Evolutionary conservation across 2,113 vertebrate species (phyloP).

Genomic region (Gallinago media): DNA sequence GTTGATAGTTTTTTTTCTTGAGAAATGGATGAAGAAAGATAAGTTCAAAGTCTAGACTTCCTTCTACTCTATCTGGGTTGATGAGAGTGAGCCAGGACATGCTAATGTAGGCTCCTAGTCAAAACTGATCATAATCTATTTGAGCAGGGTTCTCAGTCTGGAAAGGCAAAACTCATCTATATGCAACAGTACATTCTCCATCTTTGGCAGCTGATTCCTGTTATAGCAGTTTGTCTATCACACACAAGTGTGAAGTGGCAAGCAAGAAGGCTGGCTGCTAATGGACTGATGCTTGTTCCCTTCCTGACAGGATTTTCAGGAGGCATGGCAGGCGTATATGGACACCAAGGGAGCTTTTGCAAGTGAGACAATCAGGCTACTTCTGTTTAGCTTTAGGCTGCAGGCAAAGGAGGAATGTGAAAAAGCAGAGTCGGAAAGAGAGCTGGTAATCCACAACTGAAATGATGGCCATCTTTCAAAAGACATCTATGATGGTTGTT

Average conservation of each 20-base stretch:
- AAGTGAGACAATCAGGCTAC: not conserved
- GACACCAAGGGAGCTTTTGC: not conserved
- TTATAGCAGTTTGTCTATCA: conserved; percentile 47
- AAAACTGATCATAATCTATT: not conserved
- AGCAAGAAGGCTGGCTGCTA: conserved; percentile 25
- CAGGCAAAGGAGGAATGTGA: not conserved
- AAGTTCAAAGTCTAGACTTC: not conserved
- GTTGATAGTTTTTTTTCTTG: not conserved
- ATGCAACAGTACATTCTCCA: conserved; percentile 2
- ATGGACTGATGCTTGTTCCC: not conserved
- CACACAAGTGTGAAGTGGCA: conserved; percentile 14
- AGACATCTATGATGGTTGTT: not conserved
- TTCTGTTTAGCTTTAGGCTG: not conserved
- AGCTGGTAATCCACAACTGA: not conserved
- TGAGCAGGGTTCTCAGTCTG: not conserved
- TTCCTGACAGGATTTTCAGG: not conserved
- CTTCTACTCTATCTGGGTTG: not conserved
- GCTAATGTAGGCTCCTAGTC: not conserved
- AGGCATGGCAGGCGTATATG: not conserved
- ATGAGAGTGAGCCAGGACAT: not conserved
- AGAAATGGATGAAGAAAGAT: not conserved
- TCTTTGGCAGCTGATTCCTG: conserved; percentile 36
- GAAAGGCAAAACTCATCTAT: conserved; percentile 37
- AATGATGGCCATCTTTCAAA: conserved; percentile 12
- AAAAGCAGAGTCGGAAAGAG: not conserved